phyloP scores from a whole-genome alignment of 2,797 vertebrate genomes.

The Rousettus madagascariensis region DNA sequence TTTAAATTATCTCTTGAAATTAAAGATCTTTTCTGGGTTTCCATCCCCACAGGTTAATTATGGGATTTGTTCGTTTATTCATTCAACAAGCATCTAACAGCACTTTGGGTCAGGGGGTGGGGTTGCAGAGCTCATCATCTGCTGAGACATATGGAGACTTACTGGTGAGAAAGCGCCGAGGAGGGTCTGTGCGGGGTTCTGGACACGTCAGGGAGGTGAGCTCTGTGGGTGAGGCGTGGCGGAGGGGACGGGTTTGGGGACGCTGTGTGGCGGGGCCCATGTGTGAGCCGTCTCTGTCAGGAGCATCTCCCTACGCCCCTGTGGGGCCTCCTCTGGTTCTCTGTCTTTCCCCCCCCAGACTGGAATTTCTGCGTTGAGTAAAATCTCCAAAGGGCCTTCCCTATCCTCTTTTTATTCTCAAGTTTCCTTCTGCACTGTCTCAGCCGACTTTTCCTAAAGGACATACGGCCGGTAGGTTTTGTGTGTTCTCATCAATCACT shows the following conservation, averaged over 20 bases:
- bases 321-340: not conserved
- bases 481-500: not conserved
- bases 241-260: not conserved
- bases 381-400: not conserved
- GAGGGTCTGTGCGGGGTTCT: not conserved
- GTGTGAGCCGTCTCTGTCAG: not conserved
- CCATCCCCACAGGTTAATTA: not conserved
- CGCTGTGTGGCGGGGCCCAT: accelerated
- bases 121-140: not conserved
- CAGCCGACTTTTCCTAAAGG: not conserved
- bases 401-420: not conserved
- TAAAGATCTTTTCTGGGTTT: not conserved
- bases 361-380: not conserved
- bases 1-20: not conserved
- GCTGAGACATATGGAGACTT: not conserved
- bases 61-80: not conserved
- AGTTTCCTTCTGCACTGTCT: not conserved
- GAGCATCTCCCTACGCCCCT: not conserved
- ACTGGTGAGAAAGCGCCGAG: not conserved
- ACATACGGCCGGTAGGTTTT: not conserved
- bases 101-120: not conserved
- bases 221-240: not conserved
- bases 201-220: accelerated
- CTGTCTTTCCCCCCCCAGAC: not conserved
- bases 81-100: not conserved